Evolutionary conservation across 1,140 invertebrate species (phyloP), one percentile per base, ranked within the genome.

Genomic region (Mycetomoellerius zeteki): DNA sequence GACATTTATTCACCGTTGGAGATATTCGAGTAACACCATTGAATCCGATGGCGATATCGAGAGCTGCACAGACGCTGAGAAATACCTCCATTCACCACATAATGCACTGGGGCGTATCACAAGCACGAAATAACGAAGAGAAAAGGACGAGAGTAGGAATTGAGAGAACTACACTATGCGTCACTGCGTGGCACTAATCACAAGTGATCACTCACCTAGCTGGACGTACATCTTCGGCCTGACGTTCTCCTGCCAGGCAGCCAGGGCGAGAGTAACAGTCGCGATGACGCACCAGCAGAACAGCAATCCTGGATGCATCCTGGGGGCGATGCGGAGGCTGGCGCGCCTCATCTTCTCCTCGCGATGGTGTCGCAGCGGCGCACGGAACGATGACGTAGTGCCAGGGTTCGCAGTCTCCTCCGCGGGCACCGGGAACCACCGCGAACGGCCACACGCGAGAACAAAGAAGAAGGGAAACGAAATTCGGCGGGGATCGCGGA

Each of bases 181-280:
- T 58, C 14, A 3, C 4, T 37, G 12, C 19, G 37, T 60, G 37
- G 62, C 50, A 56, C 30, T 33, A 33, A 7, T 27, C 14, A 72
- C 47, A 71, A 69, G 52, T 54, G 10, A 47, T 47, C 72, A 97
- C 97, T 97, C 94, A 98, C 97, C 97, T 96, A 98, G 96, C 96
- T 98, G 97, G 94, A 98, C 97, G 96, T 97, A 98, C 96, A 98
- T 97, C 96, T 98, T 98, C 91, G 97, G 97, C 95, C 97, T 96
- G 95, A 98, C 97, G 95, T 98, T 98, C 95, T 98, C 97, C 96
- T 98, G 97, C 97, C 97, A 98, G 90, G 97, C 97, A 12, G 94
- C 95, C 54, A 94, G 85, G 14, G 91, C 90, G 54, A 93, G 58
- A 77, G 93, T 90, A 69, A 93, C 80, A 65, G 91, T 90, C 82